Conservation (phyloP, 2,797 vertebrate species). For the Gorsachius magnificus region DNA sequence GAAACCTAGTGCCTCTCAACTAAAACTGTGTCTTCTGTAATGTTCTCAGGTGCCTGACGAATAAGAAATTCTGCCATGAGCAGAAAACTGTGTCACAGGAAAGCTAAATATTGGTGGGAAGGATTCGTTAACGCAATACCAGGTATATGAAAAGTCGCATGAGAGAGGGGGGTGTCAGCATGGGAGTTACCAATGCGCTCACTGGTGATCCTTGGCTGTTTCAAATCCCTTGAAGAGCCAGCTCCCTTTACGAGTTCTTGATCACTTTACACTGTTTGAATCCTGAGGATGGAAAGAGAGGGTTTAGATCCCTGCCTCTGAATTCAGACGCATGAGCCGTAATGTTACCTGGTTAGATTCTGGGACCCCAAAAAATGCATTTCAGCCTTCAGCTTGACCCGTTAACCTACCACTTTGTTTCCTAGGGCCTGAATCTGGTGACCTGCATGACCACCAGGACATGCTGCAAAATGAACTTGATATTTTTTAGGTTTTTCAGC, state of each 20-base stretch:
- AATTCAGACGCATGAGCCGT: background rate
- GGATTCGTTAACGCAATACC: background rate
- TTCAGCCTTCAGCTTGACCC: background rate
- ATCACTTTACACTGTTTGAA: background rate
- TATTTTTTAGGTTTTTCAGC: background rate
- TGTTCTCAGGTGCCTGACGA: background rate
- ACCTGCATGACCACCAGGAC: background rate
- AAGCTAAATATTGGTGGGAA: background rate
- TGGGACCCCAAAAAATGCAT: background rate
- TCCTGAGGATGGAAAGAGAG: background rate
- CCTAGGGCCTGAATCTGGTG: background rate
- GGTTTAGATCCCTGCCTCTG: background rate
- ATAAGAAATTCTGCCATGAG: background rate
- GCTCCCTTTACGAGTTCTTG: background rate
- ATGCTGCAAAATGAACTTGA: background rate
- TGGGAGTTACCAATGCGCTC: too few species aligned
- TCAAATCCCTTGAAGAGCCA: background rate
- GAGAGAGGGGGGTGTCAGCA: fast-evolving
- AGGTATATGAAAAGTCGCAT: background rate
- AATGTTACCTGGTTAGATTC: background rate
- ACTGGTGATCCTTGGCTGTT: background rate
- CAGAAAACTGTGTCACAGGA: background rate
- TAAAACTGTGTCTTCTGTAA: background rate
- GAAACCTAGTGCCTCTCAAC: background rate
- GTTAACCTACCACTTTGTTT: background rate